phyloP scores from a whole-genome alignment of 2,888 invertebrate species.

The Pherbina coryleti region DNA sequence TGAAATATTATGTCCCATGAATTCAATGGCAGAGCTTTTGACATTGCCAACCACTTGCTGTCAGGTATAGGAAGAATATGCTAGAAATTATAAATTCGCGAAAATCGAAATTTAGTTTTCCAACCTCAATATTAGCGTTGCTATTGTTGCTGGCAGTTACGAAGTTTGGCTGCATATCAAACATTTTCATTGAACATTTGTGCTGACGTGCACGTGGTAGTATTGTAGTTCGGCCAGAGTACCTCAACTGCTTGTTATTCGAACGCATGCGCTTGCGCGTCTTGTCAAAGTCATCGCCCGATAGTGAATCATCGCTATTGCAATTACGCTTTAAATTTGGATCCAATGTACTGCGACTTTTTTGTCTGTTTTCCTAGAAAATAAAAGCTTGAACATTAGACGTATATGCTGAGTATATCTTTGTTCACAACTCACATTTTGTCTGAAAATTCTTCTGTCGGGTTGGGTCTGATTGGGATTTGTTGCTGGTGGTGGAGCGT shows the following conservation, averaged over 20 bases:
- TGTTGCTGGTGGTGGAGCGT: neutral
- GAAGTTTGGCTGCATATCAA: neutral
- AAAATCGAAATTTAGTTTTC: neutral
- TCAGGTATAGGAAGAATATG: neutral
- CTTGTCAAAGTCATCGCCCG: constrained; percentile 48
- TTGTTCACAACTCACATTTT: constrained; percentile 37
- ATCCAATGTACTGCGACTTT: constrained; percentile 42
- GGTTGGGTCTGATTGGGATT: constrained; percentile 21
- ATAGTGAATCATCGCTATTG: constrained; percentile 47
- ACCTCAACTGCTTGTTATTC: constrained; percentile 45
- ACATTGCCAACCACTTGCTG: neutral
- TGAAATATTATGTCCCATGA: constrained; percentile 21
- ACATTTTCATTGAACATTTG: neutral
- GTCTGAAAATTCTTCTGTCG: constrained; percentile 41
- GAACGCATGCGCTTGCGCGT: constrained; percentile 49
- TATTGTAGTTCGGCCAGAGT: constrained; percentile 35
- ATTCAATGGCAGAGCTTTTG: neutral
- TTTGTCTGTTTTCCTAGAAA: constrained; percentile 22
- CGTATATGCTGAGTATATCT: neutral
- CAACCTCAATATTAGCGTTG: neutral
- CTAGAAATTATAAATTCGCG: neutral
- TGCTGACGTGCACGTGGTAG: constrained; percentile 47
- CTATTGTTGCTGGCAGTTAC: neutral
- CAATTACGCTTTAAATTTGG: constrained; percentile 43
- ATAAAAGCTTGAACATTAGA: neutral